Evolutionary conservation across 2,797 vertebrate genomes (phyloP).

Genomic region (Hapalemur alaotrensis): DNA sequence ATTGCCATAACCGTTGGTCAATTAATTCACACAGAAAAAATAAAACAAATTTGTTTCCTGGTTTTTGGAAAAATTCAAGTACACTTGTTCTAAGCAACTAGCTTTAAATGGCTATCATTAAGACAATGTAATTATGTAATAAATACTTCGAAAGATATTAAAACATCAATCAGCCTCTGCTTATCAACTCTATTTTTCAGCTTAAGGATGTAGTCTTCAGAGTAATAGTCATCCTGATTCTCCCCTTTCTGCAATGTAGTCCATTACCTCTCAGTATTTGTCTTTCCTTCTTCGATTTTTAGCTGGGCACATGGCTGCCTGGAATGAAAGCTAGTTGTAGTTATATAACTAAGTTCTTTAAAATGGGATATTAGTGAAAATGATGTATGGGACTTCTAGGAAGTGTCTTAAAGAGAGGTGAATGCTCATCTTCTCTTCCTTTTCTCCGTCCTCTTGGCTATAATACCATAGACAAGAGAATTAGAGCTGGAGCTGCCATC

Average conservation of each 20-base stretch:
- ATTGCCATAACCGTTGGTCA: neutral
- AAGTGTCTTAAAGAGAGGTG: neutral
- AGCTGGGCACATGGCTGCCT: neutral
- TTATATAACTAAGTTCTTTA: neutral
- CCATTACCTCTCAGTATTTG: neutral
- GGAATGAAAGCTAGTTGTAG: neutral
- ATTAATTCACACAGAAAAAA: neutral
- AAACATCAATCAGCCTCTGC: slow-evolving; percentile 11
- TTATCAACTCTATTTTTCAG: neutral
- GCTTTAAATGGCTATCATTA: slow-evolving; percentile 11
- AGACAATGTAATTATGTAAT: slow-evolving; percentile 16
- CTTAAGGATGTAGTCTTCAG: neutral
- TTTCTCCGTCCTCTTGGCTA: neutral
- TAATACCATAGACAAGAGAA: neutral
- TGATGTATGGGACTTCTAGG: neutral
- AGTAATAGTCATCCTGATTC: neutral
- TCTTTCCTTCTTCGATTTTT: neutral
- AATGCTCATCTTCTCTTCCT: neutral
- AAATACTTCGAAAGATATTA: slow-evolving; percentile 23
- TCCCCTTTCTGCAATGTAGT: neutral
- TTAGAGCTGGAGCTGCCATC: neutral
- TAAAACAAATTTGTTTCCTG: neutral
- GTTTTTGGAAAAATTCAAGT: neutral
- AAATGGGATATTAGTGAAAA: neutral
- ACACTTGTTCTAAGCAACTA: neutral